Percentiles rank a stretch among this genome's conserved stretches.
Evolutionary conservation across 2,888 invertebrate genomes (phyloP).

Genomic region (Dasypogon diadema): DNA sequence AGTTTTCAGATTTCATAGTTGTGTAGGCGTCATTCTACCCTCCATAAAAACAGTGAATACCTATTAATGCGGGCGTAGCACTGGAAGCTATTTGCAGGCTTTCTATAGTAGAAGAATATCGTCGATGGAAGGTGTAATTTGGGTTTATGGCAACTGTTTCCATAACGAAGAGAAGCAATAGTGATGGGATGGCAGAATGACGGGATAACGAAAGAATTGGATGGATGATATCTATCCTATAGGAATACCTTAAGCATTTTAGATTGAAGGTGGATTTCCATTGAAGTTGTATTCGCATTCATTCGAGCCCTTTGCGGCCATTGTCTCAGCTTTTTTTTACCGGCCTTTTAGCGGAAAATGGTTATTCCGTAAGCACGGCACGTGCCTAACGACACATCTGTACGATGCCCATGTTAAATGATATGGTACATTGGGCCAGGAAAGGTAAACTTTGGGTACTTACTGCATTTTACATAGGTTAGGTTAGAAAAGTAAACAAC

Average conservation of each 20-base stretch:
- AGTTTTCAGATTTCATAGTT: slow-evolving; percentile 41
- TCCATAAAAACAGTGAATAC: slow-evolving; percentile 38
- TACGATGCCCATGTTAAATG: neutral
- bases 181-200: neutral
- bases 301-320: slow-evolving; percentile 8
- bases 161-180: slow-evolving; percentile 34
- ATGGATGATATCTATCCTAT: slow-evolving; percentile 18
- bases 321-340: slow-evolving; percentile 27
- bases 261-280: slow-evolving; percentile 27
- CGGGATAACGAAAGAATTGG: slow-evolving; percentile 46
- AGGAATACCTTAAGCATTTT: slow-evolving; percentile 39
- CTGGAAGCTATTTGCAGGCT: neutral
- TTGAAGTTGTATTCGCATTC: slow-evolving; percentile 31
- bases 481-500: neutral
- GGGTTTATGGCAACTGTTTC: slow-evolving; percentile 32
- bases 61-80: slow-evolving; percentile 33
- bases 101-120: neutral
- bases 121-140: slow-evolving; percentile 44
- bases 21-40: slow-evolving; percentile 20
- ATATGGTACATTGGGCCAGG: neutral
- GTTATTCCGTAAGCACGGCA: slow-evolving; percentile 29
- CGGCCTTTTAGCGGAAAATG: slow-evolving; percentile 8
- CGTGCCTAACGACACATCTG: slow-evolving; percentile 40
- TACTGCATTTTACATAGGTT: slow-evolving; percentile 24
- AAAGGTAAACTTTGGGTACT: neutral